A percentile compares a stretch with the other conserved stretches of the same genome.
phyloP scores from a whole-genome alignment of 2,888 invertebrate genomes.

The Andricus curvator region DNA sequence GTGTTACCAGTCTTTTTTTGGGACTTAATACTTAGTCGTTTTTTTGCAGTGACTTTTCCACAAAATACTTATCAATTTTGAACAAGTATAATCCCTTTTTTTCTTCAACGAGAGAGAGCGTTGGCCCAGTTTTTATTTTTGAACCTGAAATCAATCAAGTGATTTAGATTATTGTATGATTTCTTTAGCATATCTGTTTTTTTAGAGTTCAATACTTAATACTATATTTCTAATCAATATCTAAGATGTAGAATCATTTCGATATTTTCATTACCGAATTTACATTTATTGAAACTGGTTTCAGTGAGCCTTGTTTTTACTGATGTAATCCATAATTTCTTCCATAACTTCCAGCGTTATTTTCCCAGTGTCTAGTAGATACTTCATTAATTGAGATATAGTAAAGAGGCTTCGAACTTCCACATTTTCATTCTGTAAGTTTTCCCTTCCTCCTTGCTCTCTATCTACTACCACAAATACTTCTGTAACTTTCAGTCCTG shows the following conservation, averaged over 20 bases:
- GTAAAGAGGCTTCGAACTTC: conserved; percentile 85
- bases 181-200: too few relatives aligned
- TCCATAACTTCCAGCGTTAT: conserved; percentile 82
- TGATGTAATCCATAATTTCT: conserved; percentile 81
- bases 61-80: not conserved
- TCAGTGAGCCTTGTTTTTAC: conserved; percentile 62
- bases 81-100: not conserved
- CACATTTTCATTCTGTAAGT: conserved; percentile 85
- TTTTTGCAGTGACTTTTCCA: not conserved
- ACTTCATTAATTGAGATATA: conserved; percentile 83
- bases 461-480: conserved; percentile 95
- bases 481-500: conserved; percentile 85
- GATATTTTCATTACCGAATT: not conserved
- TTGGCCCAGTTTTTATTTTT: not conserved
- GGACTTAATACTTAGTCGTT: not conserved
- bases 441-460: conserved; percentile 92
- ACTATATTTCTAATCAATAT: not conserved
- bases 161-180: too few relatives aligned
- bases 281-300: not conserved
- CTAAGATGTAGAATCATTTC: not conserved
- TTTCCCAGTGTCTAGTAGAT: conserved; percentile 82
- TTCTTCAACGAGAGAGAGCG: not conserved
- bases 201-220: not conserved
- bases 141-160: not conserved
- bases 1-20: not conserved